phyloP scores from a whole-genome alignment of 2,888 invertebrate species.

The Tipula vernalis region DNA sequence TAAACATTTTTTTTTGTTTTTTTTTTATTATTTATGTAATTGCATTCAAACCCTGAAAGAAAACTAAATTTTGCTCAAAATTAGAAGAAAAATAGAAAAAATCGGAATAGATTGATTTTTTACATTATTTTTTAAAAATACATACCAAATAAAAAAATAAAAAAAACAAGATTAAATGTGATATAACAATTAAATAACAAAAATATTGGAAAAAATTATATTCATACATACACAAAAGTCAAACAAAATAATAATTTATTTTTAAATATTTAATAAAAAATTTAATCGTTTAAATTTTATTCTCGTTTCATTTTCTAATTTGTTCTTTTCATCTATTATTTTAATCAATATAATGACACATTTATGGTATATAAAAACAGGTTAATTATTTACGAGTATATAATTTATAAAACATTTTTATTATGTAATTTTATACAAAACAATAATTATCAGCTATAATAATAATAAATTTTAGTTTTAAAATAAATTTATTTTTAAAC shows the following conservation, averaged over 20 bases:
- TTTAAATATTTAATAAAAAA: not conserved
- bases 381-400: not conserved
- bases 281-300: no score
- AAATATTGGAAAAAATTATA: not conserved
- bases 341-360: not conserved
- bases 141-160: not conserved
- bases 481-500: not conserved
- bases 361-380: not conserved
- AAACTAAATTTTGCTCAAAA: not conserved
- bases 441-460: not conserved
- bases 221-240: not conserved
- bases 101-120: not conserved
- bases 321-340: not conserved
- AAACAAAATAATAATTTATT: not conserved
- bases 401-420: not conserved
- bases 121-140: not conserved
- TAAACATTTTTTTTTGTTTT: not conserved
- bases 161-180: not conserved
- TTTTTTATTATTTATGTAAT: not conserved
- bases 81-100: not conserved
- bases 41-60: not conserved
- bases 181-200: not conserved
- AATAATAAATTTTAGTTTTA: not conserved
- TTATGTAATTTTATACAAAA: not conserved
- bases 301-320: not conserved